Percentiles rank a stretch among this genome's conserved stretches.
phyloP scores from a whole-genome alignment of 2,888 invertebrate genomes.

The Boloria selene region DNA sequence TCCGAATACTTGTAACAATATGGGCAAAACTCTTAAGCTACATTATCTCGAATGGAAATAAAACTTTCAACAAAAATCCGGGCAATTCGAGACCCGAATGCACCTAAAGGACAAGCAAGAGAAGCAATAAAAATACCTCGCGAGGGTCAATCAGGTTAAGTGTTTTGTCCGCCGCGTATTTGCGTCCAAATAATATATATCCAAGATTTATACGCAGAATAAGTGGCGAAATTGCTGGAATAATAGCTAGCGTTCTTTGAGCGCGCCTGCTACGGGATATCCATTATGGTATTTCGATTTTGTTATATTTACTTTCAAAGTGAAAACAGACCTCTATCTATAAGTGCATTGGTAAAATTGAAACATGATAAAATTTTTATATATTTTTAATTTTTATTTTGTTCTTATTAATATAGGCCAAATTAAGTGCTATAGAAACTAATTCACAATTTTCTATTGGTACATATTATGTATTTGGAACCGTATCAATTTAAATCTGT shows the following conservation, averaged over 20 bases:
- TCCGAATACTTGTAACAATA: background rate
- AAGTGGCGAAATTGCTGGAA: conserved; percentile 63
- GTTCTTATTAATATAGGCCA: no score
- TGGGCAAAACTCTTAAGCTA: background rate
- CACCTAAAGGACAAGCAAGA: conserved; percentile 50
- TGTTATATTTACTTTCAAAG: conserved; percentile 35
- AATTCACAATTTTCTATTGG: no score
- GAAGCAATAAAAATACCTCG: conserved; percentile 72
- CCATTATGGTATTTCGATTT: conserved; percentile 37
- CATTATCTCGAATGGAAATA: conserved; percentile 17
- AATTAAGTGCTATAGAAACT: no score
- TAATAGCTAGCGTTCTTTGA: conserved; percentile 46
- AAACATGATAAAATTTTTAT: no score
- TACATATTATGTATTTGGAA: no score
- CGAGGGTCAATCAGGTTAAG: conserved; percentile 74
- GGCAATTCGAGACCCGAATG: conserved; percentile 34
- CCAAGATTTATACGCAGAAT: conserved; percentile 61
- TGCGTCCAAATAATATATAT: conserved; percentile 60
- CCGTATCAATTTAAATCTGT: no score
- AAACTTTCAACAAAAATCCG: conserved; percentile 36
- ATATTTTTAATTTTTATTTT: no score
- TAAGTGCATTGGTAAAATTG: no score
- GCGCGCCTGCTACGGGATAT: conserved; percentile 39
- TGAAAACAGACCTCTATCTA: background rate
- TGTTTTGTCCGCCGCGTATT: conserved; percentile 64